Conservation (phyloP, 2,113 vertebrate genomes). For the Prietella phreatophila region DNA sequence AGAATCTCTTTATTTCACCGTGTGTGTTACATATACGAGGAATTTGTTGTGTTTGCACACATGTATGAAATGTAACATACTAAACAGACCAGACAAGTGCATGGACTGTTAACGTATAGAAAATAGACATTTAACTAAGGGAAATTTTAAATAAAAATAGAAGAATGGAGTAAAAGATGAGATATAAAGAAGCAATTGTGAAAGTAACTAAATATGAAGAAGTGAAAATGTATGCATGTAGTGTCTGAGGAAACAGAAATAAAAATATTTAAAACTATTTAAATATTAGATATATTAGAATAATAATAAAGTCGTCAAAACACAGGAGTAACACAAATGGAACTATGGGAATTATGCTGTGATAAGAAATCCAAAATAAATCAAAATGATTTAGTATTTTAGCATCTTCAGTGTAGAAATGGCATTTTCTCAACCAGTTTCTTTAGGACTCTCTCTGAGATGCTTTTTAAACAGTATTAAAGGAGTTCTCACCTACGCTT, state of each 20-base stretch:
- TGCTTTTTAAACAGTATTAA: no score
- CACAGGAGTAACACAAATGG: no score
- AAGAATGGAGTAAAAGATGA: not conserved
- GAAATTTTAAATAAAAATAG: not conserved
- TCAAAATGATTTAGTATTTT: no score
- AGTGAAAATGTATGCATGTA: not conserved
- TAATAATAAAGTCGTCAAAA: no score
- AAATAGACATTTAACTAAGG: not conserved
- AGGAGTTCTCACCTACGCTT: no score
- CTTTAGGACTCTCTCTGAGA: no score
- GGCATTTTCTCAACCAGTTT: no score
- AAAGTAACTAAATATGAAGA: not conserved
- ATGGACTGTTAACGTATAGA: not conserved
- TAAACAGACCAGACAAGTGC: not conserved
- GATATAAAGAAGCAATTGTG: not conserved
- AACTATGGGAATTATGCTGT: no score
- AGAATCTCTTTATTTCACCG: not conserved
- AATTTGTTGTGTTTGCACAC: not conserved
- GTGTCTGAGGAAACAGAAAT: not conserved
- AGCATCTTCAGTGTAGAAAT: no score
- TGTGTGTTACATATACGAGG: not conserved
- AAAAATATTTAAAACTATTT: no score
- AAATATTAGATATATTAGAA: no score
- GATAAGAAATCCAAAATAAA: no score
- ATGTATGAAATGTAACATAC: not conserved